Percentiles rank a stretch among this genome's conserved stretches.
Evolutionary conservation across 2,888 invertebrate species (phyloP).

Genomic region (Sphinx pinastri): DNA sequence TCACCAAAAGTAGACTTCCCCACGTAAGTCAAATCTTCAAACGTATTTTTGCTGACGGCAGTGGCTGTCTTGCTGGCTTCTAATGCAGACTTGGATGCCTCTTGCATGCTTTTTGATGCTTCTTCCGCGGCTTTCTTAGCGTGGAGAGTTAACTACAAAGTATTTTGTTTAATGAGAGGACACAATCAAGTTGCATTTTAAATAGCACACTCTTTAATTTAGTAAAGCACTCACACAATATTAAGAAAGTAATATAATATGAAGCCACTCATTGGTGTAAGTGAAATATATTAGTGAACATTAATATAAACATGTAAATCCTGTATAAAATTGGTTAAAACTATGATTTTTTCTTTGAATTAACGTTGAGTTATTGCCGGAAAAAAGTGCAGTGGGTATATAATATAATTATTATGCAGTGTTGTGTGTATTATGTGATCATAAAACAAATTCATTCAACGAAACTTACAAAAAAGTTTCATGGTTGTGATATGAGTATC

Average conservation of each 20-base stretch:
- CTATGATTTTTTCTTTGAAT: not conserved
- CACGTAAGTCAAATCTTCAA: conserved; percentile 94
- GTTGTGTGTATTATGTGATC: not conserved
- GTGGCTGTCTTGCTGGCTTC: conserved; percentile 95
- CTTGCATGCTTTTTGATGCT: conserved; percentile 91
- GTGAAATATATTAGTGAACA: too few relatives aligned
- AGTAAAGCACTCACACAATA: too few relatives aligned
- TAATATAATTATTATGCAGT: not conserved
- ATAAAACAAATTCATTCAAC: not conserved
- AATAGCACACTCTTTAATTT: too few relatives aligned
- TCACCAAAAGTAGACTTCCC: conserved; percentile 96
- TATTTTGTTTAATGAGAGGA: not conserved
- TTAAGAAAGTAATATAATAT: too few relatives aligned
- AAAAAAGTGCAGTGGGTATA: not conserved
- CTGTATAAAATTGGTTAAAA: too few relatives aligned
- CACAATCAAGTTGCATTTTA: too few relatives aligned
- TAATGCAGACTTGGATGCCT: conserved; percentile 92
- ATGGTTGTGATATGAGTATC: not conserved
- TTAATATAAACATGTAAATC: too few relatives aligned
- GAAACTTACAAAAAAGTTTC: not conserved
- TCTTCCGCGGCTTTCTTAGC: conserved; percentile 95
- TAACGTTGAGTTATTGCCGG: not conserved
- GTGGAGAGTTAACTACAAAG: conserved; percentile 89
- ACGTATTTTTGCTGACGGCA: conserved; percentile 93
- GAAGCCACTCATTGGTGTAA: too few relatives aligned